Conservation (phyloP, 2,113 vertebrate species). For the Hemiscyllium ocellatum region DNA sequence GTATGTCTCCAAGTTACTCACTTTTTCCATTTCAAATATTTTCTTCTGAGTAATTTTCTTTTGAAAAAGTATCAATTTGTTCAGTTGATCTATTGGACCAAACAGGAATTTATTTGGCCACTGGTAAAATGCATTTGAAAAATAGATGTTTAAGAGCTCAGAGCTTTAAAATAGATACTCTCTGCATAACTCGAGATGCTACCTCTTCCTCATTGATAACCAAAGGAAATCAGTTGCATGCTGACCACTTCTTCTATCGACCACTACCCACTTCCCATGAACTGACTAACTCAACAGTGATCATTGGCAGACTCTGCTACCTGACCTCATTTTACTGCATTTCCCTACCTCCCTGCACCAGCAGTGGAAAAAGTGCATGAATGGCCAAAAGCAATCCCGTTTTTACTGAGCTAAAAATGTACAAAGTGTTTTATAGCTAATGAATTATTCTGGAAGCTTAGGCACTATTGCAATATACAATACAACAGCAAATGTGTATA, state of each 20-base stretch:
- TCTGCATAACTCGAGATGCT: neutral
- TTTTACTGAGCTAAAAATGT: neutral
- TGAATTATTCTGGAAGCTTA: neutral
- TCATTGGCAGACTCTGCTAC: neutral
- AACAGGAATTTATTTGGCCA: too few relatives aligned
- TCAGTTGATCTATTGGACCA: too few relatives aligned
- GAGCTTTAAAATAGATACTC: neutral
- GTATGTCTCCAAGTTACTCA: too few relatives aligned
- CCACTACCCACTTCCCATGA: neutral
- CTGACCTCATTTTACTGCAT: neutral
- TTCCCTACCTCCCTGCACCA: neutral
- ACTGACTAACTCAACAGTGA: neutral
- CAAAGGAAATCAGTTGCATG: neutral
- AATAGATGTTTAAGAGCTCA: too few relatives aligned
- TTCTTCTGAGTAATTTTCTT: too few relatives aligned
- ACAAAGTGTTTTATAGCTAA: neutral
- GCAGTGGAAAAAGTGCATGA: too few relatives aligned
- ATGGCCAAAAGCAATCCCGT: too few relatives aligned
- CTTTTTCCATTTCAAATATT: too few relatives aligned
- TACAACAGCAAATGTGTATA: neutral
- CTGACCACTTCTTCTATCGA: neutral
- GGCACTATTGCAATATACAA: neutral
- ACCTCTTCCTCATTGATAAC: neutral
- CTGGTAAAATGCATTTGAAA: too few relatives aligned
- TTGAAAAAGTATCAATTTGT: too few relatives aligned